Base-by-base conservation (phyloP, 2,113 vertebrate genomes). In the Mirounga angustirostris region DNA sequence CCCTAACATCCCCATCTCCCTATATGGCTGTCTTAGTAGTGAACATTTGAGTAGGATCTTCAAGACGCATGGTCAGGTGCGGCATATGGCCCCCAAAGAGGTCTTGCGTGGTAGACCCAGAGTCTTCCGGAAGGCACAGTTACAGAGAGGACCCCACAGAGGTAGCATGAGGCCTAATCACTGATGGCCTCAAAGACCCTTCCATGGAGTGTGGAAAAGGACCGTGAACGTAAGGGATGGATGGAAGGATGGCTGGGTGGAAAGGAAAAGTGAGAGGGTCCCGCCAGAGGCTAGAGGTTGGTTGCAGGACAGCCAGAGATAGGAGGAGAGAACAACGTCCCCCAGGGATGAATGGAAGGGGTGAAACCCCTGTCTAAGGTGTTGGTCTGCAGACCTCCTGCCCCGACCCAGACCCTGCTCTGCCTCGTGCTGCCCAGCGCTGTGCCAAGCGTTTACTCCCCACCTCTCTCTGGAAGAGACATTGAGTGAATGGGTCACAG, bases 1-100 rank as follows among this genome's bases (percentile, higher is more conserved):
- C 24, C 43, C 52, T 26, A 0, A 4, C 46, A 43, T 54, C 26
- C 69, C 54, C 33, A 0, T 30, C 56, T 13, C 15, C 21, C 33
- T 33, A 0, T 0, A 0, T 24, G 21, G 43, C 59, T 3, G 24
- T 46, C 61, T 50, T 2, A 5, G 7, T 19, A 14, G 1, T 7
- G 16, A 30, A 58, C 54, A 5, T 78, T 12, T 69, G 59, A 43
- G 69, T 18, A n/a, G 24, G 33, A 10, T 43, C 89, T 19, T 95
- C 43, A 3, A 61, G 83, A 46, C 63, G 1, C 12, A 7, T 0
- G 50, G 46, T 6, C 19, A 4, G 1, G 8, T 22, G 40, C 24
- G 5, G 58, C 36, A 8, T 21, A 26, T 22, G 21, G 26, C 16
- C 9, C 50, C 63, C 50, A 21, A 4, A 30, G 84, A 50, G 56